Conservation (phyloP, 2,113 vertebrate species). For the Neogobius melanostomus region DNA sequence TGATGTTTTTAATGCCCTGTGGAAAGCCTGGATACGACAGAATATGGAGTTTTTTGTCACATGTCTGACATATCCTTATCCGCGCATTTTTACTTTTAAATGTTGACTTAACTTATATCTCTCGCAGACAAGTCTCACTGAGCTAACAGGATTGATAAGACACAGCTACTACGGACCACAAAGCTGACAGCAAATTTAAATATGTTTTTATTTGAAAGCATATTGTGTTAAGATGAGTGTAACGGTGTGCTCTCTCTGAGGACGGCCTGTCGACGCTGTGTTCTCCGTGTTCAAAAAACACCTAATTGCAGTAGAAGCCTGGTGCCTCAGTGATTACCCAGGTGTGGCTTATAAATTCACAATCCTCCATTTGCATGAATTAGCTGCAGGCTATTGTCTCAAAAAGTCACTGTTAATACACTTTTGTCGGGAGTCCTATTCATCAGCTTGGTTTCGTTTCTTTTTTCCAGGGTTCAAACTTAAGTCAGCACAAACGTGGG, state of each 20-base stretch:
- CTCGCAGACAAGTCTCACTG: neutral
- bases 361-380: slow-evolving; percentile 24
- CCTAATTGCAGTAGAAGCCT: neutral
- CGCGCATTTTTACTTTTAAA: no score
- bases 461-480: neutral
- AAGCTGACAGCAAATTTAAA: neutral
- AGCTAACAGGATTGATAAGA: neutral
- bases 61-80: no score
- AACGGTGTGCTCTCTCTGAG: slow-evolving; percentile 11
- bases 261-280: slow-evolving; percentile 1
- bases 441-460: neutral
- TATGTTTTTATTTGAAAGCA: neutral
- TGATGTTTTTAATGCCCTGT: no score
- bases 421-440: neutral
- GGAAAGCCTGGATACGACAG: no score
- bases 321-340: slow-evolving; percentile 1
- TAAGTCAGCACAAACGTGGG: neutral
- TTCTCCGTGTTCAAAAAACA: neutral
- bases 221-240: slow-evolving; percentile 24
- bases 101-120: no score
- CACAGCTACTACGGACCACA: neutral
- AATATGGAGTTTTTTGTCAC: no score
- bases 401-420: slow-evolving; percentile 9
- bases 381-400: slow-evolving; percentile 19
- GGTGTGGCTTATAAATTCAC: slow-evolving; percentile 25